Evolutionary conservation across 2,888 invertebrate genomes (phyloP).

Genomic region (Scelioninae gen. 1): DNA sequence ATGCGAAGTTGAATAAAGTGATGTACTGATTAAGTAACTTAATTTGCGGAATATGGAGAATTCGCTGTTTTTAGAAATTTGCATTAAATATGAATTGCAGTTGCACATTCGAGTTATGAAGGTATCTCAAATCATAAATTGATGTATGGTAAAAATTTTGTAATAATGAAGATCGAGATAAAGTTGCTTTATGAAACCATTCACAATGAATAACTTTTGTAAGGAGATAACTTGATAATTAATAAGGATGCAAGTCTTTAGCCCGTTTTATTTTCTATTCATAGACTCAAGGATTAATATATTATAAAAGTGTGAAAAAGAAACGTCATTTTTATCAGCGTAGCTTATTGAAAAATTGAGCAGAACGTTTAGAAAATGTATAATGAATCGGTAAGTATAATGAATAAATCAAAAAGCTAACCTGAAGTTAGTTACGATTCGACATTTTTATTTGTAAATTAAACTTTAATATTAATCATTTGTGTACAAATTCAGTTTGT

Average conservation of each 20-base stretch:
- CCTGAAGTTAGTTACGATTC: no score
- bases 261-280: conserved; percentile 29
- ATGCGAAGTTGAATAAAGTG: background rate
- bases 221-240: conserved; percentile 27
- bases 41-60: no score
- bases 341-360: no score
- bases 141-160: background rate
- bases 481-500: no score
- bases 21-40: conserved; percentile 3
- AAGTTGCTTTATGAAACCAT: conserved; percentile 12
- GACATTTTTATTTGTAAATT: no score
- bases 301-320: background rate
- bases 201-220: conserved; percentile 4
- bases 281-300: conserved; percentile 37
- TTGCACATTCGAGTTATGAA: background rate
- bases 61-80: no score
- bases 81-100: background rate
- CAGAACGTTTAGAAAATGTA: no score
- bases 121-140: background rate
- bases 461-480: no score
- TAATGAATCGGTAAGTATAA: no score
- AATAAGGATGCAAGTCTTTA: conserved; percentile 26
- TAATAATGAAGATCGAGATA: conserved; percentile 3
- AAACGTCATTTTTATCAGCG: background rate
- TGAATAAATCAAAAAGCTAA: no score